Conservation (phyloP, 2,113 vertebrate genomes). For the Pluvianellus socialis region DNA sequence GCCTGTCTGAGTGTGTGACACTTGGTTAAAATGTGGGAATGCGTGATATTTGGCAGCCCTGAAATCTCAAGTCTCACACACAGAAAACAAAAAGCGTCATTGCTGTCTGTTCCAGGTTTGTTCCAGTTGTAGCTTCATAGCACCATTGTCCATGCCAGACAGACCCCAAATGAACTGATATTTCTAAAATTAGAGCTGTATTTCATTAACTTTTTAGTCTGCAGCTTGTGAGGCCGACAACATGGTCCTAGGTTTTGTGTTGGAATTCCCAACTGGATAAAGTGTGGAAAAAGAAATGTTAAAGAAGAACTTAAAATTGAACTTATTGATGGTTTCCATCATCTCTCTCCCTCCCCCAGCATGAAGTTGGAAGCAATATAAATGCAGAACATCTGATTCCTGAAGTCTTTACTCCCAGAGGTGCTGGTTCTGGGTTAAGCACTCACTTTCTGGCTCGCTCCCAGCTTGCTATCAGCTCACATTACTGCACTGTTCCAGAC, state of each 20-base stretch:
- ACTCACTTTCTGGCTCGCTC: conserved; percentile 11
- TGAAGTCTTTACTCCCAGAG: conserved; percentile 28
- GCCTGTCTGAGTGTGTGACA: not conserved
- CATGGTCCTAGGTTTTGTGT: not conserved
- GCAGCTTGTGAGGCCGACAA: not conserved
- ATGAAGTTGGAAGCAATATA: not conserved
- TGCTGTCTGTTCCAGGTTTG: not conserved
- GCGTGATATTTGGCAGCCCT: not conserved
- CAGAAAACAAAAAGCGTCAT: not conserved
- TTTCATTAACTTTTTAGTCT: not conserved
- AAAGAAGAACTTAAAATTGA: conserved; percentile 26
- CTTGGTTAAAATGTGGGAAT: not conserved
- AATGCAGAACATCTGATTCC: conserved; percentile 39
- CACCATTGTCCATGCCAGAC: not conserved
- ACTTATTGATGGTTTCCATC: conserved; percentile 22
- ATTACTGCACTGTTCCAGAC: conserved; percentile 7
- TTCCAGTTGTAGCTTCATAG: conserved; percentile 4
- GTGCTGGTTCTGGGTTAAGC: conserved; percentile 36
- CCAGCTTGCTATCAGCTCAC: conserved; percentile 30
- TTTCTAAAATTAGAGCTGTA: conserved; percentile 5
- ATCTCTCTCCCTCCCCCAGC: not conserved
- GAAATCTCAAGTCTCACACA: not conserved
- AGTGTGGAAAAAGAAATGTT: not conserved
- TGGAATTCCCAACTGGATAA: not conserved
- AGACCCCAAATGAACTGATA: conserved; percentile 1